Evolutionary conservation across 2,113 vertebrate genomes (phyloP).

Genomic region (Stomatorhinus ivindoensis): DNA sequence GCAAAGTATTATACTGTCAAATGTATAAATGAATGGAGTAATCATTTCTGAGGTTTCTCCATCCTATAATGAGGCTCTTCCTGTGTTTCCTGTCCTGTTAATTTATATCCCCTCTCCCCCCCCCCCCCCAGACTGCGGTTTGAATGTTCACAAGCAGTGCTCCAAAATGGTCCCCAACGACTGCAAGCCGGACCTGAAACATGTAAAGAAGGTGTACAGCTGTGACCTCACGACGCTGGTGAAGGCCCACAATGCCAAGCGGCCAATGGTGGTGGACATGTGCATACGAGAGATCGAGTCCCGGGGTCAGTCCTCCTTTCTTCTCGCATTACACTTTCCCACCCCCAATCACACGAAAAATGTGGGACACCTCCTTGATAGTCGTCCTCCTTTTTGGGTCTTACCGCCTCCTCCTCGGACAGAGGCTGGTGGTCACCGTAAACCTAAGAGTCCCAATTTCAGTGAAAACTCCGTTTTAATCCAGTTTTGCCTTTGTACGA

Average conservation of each 20-base stretch:
- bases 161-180: constrained; percentile 92
- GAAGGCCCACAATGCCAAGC: constrained; percentile 87
- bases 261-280: constrained; percentile 99
- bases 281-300: constrained; percentile 95
- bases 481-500: not conserved
- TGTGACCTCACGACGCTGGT: constrained; percentile 96
- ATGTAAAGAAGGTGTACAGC: constrained; percentile 83
- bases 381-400: not conserved
- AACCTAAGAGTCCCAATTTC: not conserved
- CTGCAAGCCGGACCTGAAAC: constrained; percentile 89
- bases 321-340: not conserved
- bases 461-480: not conserved
- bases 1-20: not conserved
- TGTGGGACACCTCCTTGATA: no score
- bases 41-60: not conserved
- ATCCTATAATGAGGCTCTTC: not conserved
- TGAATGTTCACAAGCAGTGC: constrained; percentile 97
- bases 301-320: constrained; percentile 69
- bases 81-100: not conserved
- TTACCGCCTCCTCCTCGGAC: not conserved
- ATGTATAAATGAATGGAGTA: not conserved
- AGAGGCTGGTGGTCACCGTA: not conserved
- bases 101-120: constrained; percentile 12
- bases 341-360: not conserved
- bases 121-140: constrained; percentile 75